These are phyloP conservation scores for Dendroctonus valens DNA, from an alignment of 1,140 invertebrate species.

Conservation along the genomic window DNA sequence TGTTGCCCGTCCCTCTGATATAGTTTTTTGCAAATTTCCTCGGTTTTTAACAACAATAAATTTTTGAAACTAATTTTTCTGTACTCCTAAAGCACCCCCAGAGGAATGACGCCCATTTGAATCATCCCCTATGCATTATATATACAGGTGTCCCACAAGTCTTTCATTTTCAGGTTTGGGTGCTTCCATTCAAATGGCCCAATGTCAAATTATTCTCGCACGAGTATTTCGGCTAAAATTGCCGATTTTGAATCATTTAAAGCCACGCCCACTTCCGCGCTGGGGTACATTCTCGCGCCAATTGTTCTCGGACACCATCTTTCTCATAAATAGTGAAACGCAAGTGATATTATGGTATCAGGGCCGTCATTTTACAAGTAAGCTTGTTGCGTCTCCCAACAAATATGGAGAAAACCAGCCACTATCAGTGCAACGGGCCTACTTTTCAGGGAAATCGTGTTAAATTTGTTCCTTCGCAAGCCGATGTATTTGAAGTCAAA, in stretches of 20 bases:
- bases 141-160: too few species aligned
- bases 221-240: conserved; percentile 47
- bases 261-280: conserved; percentile 32
- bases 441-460: conserved; percentile 35
- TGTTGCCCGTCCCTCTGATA: too few species aligned
- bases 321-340: conserved; percentile 36
- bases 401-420: neutral
- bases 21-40: too few species aligned
- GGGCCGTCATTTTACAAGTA: conserved; percentile 43
- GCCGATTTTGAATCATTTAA: conserved; percentile 36
- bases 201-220: conserved; percentile 45
- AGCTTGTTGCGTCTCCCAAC: neutral
- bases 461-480: conserved; percentile 43
- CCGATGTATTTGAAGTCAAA: conserved; percentile 45
- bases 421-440: neutral
- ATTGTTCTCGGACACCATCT: conserved; percentile 39
- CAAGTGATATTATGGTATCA: conserved; percentile 47
- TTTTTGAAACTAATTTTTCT: neutral
- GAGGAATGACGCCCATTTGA: neutral
- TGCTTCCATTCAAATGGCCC: conserved; percentile 41
- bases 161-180: conserved; percentile 47
- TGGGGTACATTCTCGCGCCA: conserved; percentile 43
- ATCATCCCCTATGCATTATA: too few species aligned
- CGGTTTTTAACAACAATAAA: too few species aligned
- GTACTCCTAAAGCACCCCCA: neutral